Conservation (phyloP, 2,113 vertebrate genomes). For the Seriola quinqueradiata region DNA sequence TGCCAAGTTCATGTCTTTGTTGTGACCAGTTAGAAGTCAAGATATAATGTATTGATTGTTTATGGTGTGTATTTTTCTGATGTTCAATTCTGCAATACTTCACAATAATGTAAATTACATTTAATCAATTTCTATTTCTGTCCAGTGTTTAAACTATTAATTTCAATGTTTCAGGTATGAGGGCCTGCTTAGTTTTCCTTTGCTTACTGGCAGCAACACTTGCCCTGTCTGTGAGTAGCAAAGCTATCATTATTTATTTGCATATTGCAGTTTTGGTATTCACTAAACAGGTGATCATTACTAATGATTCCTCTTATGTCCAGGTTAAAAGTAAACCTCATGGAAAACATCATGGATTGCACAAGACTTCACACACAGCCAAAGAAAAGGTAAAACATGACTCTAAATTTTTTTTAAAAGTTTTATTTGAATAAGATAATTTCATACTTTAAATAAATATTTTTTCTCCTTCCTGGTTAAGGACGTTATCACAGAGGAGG, state of each 20-base stretch:
- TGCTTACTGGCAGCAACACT: conserved; percentile 76
- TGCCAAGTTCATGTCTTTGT: conserved; percentile 49
- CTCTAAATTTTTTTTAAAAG: background rate
- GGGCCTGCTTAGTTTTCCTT: conserved; percentile 69
- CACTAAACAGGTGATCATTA: background rate
- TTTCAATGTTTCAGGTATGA: conserved; percentile 78
- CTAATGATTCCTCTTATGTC: conserved; percentile 1
- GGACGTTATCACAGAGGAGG: conserved; percentile 66
- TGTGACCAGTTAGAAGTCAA: conserved; percentile 8
- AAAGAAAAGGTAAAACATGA: conserved; percentile 75
- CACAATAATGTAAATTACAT: background rate
- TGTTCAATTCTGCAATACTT: background rate
- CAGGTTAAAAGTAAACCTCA: conserved; percentile 78
- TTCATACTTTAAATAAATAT: background rate
- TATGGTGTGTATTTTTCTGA: background rate
- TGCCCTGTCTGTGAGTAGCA: conserved; percentile 77
- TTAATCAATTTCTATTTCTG: background rate
- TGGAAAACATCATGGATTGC: conserved; percentile 68
- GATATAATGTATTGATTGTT: conserved; percentile 11
- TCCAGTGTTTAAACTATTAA: background rate
- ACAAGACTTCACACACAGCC: conserved; percentile 54
- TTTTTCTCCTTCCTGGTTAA: conserved; percentile 29
- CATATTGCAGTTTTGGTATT: background rate
- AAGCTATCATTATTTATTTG: background rate
- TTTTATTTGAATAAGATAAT: background rate